These are phyloP conservation scores for Carlito syrichta DNA, from an alignment of 2,113 vertebrate species.

Conservation along the genomic window DNA sequence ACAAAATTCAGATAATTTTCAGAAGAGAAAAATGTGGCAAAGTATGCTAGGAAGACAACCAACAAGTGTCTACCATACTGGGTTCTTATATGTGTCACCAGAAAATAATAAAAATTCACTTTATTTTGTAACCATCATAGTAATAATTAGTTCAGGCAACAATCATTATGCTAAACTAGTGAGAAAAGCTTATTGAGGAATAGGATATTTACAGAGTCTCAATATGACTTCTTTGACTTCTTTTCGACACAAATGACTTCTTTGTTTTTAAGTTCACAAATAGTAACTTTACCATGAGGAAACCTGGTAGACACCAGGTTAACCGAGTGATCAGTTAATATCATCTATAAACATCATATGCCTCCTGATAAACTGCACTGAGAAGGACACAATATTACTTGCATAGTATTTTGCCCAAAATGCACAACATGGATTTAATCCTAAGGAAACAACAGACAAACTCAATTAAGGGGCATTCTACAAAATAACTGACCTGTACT, in stretches of 20 bases:
- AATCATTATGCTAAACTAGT: background rate
- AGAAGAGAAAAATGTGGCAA: conserved; percentile 32
- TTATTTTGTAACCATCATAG: background rate
- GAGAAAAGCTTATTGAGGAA: background rate
- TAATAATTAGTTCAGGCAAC: background rate
- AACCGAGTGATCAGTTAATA: background rate
- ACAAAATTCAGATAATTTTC: background rate
- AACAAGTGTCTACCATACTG: background rate
- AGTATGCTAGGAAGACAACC: background rate
- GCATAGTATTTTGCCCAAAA: background rate
- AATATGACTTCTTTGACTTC: background rate
- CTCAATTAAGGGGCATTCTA: background rate
- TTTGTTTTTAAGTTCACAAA: background rate
- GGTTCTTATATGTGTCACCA: background rate
- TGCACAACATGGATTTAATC: background rate
- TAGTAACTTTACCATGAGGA: background rate
- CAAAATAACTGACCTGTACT: background rate
- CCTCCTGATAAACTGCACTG: background rate
- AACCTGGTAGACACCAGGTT: background rate
- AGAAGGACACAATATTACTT: background rate
- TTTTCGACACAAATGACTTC: background rate
- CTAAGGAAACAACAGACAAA: background rate
- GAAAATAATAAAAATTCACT: conserved; percentile 26
- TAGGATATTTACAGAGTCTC: background rate
- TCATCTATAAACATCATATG: background rate